Evolutionary conservation across 1,140 invertebrate species (phyloP).

Genomic region (Tetragnatha versicolor): DNA sequence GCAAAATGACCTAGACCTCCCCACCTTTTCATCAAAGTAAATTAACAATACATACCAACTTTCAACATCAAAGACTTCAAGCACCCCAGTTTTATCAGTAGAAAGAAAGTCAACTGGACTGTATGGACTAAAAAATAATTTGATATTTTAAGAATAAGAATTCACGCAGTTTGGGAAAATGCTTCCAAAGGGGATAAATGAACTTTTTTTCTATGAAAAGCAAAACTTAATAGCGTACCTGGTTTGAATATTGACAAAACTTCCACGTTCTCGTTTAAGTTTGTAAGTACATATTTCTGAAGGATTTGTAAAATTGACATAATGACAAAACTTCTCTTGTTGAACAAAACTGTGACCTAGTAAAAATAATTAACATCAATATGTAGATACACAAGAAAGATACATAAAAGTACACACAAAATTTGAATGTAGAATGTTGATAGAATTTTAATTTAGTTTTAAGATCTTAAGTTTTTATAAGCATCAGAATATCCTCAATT

Average conservation of each 20-base stretch:
- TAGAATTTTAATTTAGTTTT: background rate
- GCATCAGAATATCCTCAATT: background rate
- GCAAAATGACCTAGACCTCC: no score
- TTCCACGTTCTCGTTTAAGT: background rate
- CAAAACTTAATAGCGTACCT: slow-evolving; percentile 7
- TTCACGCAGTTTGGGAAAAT: background rate
- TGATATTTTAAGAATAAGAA: background rate
- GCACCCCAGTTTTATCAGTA: background rate
- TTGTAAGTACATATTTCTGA: background rate
- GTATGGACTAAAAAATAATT: background rate
- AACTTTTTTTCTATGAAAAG: background rate
- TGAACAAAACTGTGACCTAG: background rate
- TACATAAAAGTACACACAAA: no score
- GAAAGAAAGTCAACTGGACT: background rate
- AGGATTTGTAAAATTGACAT: background rate
- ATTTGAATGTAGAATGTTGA: no score
- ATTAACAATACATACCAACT: background rate
- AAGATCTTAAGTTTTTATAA: background rate
- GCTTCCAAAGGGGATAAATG: background rate
- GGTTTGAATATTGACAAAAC: background rate
- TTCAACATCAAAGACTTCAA: background rate
- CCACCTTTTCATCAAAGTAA: background rate
- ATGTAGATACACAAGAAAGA: background rate
- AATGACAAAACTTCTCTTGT: background rate
- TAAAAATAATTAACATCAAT: background rate